phyloP scores from a whole-genome alignment of 2,888 invertebrate genomes.

The Drosophila monieri region DNA sequence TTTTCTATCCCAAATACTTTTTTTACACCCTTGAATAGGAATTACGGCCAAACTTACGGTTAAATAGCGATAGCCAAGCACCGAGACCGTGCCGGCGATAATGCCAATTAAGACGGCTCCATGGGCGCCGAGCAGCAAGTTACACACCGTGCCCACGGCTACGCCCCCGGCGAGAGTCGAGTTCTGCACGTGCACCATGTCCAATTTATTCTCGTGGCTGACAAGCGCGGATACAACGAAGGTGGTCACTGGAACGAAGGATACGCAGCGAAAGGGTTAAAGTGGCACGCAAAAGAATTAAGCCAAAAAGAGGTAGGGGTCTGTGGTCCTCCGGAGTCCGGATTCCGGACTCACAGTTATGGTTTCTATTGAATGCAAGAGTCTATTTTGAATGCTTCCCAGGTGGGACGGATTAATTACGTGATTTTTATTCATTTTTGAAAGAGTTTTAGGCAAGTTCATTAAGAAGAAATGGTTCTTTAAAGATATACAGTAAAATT shows the following conservation, averaged over 20 bases:
- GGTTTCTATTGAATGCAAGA: slow-evolving; percentile 22
- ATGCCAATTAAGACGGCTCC: slow-evolving; percentile 93
- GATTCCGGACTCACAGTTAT: slow-evolving; percentile 1
- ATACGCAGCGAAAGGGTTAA: slow-evolving; percentile 1
- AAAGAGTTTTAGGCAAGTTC: slow-evolving; percentile 25
- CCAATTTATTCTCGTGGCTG: slow-evolving; percentile 90
- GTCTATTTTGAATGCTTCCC: slow-evolving; percentile 21
- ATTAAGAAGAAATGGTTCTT: slow-evolving; percentile 6
- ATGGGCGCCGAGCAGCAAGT: slow-evolving; percentile 92
- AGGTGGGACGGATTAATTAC: slow-evolving; percentile 33
- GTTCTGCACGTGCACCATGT: slow-evolving; percentile 97
- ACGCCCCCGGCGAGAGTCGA: slow-evolving; percentile 97
- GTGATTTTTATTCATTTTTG: slow-evolving; percentile 34
- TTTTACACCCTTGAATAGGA: slow-evolving; percentile 10
- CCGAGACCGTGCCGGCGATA: slow-evolving; percentile 91
- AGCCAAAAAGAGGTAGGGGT: neutral
- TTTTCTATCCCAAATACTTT: neutral
- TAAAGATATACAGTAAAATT: no score
- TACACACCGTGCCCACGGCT: slow-evolving; percentile 93
- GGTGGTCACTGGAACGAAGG: slow-evolving; percentile 87
- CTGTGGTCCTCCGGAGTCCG: neutral
- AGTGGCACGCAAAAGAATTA: slow-evolving; percentile 12
- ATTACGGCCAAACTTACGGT: slow-evolving; percentile 86
- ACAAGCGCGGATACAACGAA: slow-evolving; percentile 93
- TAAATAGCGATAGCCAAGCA: slow-evolving; percentile 91